phyloP scores from a whole-genome alignment of 2,113 vertebrate species.

The Ammodytes dubius region DNA sequence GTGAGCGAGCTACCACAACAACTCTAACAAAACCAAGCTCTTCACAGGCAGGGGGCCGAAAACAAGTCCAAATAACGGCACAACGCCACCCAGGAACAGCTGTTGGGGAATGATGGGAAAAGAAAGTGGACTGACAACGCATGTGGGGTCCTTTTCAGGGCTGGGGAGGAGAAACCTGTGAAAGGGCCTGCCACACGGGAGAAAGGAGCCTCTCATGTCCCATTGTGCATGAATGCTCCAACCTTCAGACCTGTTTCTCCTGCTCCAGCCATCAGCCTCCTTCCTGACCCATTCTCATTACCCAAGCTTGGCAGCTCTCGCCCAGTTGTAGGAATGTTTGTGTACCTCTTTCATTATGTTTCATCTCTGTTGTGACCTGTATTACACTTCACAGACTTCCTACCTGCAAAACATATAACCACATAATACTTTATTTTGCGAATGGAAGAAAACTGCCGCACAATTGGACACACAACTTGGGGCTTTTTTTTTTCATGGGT shows the following conservation, averaged over 20 bases:
- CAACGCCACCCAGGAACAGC: slow-evolving; percentile 80
- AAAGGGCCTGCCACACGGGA: slow-evolving; percentile 80
- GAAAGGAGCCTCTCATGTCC: slow-evolving; percentile 79
- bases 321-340: slow-evolving; percentile 65
- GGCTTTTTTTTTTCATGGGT: neutral
- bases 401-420: slow-evolving; percentile 3
- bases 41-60: slow-evolving; percentile 57
- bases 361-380: slow-evolving; percentile 44
- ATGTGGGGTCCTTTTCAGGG: slow-evolving; percentile 76
- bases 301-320: slow-evolving; percentile 58
- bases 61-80: slow-evolving; percentile 83
- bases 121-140: slow-evolving; percentile 70
- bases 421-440: neutral
- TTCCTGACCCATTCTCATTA: slow-evolving; percentile 56
- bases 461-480: neutral
- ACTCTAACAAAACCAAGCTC: slow-evolving; percentile 55
- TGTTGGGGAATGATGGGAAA: slow-evolving; percentile 81
- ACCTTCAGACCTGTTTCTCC: slow-evolving; percentile 61
- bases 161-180: slow-evolving; percentile 68
- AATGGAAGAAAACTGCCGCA: neutral
- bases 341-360: slow-evolving; percentile 38
- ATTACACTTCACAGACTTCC: slow-evolving; percentile 44
- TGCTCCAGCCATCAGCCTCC: slow-evolving; percentile 44
- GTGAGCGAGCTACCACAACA: slow-evolving; percentile 68
- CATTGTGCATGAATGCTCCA: slow-evolving; percentile 78